Conservation (phyloP, 2,888 invertebrate species). For the Sussaba pulchella region DNA sequence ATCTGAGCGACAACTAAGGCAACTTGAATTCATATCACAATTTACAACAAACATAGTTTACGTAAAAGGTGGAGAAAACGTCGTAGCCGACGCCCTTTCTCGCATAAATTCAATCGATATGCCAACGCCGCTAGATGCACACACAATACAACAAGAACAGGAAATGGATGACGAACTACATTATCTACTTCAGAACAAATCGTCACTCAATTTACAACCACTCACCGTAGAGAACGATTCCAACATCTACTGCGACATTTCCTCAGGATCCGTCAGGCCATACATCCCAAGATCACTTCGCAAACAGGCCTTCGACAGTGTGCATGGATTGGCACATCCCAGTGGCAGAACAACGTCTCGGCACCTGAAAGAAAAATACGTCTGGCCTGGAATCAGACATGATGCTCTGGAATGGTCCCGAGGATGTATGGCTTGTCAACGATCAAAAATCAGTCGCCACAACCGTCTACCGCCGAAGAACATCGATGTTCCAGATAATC, state of each 20-base stretch:
- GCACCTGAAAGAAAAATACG: constrained; percentile 60
- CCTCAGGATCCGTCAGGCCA: constrained; percentile 54
- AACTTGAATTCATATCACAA: constrained; percentile 63
- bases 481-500: constrained; percentile 40
- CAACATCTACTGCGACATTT: constrained; percentile 25
- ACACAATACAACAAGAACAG: constrained; percentile 26
- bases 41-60: constrained; percentile 53
- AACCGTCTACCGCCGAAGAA: constrained; percentile 18
- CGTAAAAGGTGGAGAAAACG: constrained; percentile 56
- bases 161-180: constrained; percentile 36
- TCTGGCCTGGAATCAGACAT: constrained; percentile 68
- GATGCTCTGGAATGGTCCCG: constrained; percentile 66
- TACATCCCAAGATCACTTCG: constrained; percentile 67
- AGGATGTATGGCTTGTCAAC: constrained; percentile 66
- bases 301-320: constrained; percentile 56
- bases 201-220: constrained; percentile 30
- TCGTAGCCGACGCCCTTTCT: constrained; percentile 62
- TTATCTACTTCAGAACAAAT: neutral
- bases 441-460: constrained; percentile 62
- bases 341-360: constrained; percentile 62
- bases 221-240: constrained; percentile 18
- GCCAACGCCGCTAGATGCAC: constrained; percentile 32
- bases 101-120: constrained; percentile 50
- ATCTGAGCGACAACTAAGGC: constrained; percentile 54
- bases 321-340: constrained; percentile 67